Base-by-base conservation (phyloP, 2,113 vertebrate species). In the Tapirus terrestris region DNA sequence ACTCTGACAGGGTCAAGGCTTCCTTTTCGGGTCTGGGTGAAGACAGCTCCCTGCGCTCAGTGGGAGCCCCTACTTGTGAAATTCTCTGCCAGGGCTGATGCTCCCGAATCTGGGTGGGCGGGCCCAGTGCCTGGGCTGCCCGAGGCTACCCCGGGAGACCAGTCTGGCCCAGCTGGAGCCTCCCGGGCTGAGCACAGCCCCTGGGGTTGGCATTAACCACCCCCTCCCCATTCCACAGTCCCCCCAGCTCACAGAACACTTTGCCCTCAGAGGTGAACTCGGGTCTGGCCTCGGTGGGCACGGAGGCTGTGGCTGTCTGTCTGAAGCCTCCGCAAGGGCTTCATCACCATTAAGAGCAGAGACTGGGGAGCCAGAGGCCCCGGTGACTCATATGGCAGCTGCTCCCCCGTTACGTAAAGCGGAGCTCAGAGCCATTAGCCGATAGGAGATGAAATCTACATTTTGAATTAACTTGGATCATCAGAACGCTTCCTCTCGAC, bases 401-500 rank as follows among this genome's bases (percentile, higher is more conserved):
- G 97, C 95, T 97, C 31, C 83, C 88, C 53, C 63, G 51, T 95
- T 97, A 97, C 93, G 96, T 94, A 97, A 97, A 98, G 98, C 6
- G 0, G 97, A 94, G 98, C 97, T 96, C 12, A 56, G 98, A 89
- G 63, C 91, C 96, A 95, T 98, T 97, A 98, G 97, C 98, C 68
- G 88, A 89, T 77, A 85, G 98, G 95, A 97, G 98, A 95, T 76
- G 94, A 81, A 97, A 98, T 98, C 98, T 98, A 98, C 97, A 98
- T 98, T 99, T 97, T 97, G 97, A 98, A 98, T 97, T 97, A 98
- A 98, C 97, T 97, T 80, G 29, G 98, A 98, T 97, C 97, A 98
- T 98, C 98, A 97, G 95, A 97, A 96, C 82, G 98, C 97, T 98
- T 98, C 98, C 96, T 96, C 88, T 96, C 87, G 89, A 98, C 98